phyloP scores from a whole-genome alignment of 1,140 invertebrate species.

The Tachypleus tridentatus region DNA sequence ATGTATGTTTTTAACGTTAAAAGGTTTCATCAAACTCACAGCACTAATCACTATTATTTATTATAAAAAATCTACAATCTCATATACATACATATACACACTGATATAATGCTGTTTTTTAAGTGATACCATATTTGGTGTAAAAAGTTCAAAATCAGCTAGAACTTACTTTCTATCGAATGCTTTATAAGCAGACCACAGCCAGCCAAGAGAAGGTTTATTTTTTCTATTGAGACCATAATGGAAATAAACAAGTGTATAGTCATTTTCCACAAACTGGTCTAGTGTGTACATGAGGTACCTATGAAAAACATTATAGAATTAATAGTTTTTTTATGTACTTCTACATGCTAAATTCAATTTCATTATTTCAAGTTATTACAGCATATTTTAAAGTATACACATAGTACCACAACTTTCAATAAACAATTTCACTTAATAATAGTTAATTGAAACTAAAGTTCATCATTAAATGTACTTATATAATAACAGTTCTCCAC shows the following conservation, averaged over 20 bases:
- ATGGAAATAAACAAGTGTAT: slow-evolving; percentile 98
- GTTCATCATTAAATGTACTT: neutral
- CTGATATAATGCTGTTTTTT: no score
- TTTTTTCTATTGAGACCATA: slow-evolving; percentile 92
- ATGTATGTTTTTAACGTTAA: no score
- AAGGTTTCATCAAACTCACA: no score
- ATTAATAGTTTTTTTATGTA: neutral
- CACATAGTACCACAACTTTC: neutral
- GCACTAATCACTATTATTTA: no score
- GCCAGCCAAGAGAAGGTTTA: slow-evolving; percentile 87
- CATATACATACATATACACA: no score
- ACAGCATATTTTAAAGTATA: slow-evolving; percentile 6
- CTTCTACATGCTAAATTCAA: no score
- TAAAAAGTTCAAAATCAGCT: neutral
- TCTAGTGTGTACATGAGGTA: slow-evolving; percentile 91
- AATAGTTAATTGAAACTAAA: slow-evolving; percentile 3
- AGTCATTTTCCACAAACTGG: slow-evolving; percentile 97
- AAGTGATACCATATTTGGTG: no score
- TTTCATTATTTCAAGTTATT: neutral
- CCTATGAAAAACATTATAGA: slow-evolving; percentile 41
- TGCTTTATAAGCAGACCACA: slow-evolving; percentile 95
- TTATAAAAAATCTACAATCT: no score
- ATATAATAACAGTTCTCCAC: no score
- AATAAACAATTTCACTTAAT: neutral
- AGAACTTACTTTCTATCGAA: slow-evolving; percentile 75